phyloP scores from a whole-genome alignment of 2,113 vertebrate species.

The Scytalopus superciliaris region DNA sequence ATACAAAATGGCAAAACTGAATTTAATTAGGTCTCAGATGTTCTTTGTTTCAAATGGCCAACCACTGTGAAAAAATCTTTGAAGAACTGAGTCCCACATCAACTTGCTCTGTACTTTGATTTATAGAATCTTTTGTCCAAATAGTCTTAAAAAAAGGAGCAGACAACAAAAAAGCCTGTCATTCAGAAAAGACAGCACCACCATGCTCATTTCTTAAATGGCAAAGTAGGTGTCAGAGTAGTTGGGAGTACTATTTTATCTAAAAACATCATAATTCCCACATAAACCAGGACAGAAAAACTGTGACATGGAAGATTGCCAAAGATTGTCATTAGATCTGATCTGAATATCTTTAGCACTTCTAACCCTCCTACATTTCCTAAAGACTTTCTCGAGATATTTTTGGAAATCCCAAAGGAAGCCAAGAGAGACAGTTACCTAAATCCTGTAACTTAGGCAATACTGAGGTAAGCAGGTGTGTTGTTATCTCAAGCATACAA shows the following conservation, averaged over 20 bases:
- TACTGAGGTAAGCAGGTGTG: not conserved
- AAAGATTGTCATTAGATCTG: not conserved
- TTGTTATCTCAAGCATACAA: not conserved
- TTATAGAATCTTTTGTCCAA: not conserved
- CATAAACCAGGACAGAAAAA: not conserved
- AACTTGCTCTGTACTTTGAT: not conserved
- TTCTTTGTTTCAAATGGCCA: not conserved
- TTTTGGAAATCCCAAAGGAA: constrained; percentile 38
- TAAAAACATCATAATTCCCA: not conserved
- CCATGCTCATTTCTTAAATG: not conserved
- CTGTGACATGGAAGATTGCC: not conserved
- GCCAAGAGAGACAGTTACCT: not conserved
- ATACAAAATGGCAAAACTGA: not conserved
- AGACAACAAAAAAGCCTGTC: not conserved
- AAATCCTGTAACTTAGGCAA: not conserved
- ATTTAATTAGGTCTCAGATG: not conserved
- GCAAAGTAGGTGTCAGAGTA: not conserved
- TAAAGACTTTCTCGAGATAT: not conserved
- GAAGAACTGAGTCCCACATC: not conserved
- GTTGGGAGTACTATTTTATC: not conserved
- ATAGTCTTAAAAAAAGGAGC: not conserved
- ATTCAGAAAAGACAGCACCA: not conserved
- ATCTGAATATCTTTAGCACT: not conserved
- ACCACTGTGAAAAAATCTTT: not conserved
- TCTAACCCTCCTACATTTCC: not conserved